phyloP scores from a whole-genome alignment of 2,113 vertebrate genomes.

The Rhea pennata region DNA sequence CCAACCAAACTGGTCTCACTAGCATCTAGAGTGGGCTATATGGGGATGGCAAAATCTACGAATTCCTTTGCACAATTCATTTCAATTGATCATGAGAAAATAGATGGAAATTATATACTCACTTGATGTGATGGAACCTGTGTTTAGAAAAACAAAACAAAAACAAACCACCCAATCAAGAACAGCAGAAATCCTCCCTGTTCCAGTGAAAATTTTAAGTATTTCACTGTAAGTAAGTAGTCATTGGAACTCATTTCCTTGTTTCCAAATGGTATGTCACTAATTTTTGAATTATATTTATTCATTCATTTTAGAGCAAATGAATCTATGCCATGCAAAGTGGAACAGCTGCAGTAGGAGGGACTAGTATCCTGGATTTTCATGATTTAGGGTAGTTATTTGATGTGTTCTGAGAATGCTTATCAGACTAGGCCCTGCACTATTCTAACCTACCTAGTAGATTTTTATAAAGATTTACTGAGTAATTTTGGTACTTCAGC shows the following conservation, averaged over 20 bases:
- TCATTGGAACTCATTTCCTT: not conserved
- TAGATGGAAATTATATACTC: not conserved
- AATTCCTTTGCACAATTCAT: not conserved
- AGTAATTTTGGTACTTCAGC: not conserved
- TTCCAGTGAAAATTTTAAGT: not conserved
- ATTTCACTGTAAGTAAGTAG: not conserved
- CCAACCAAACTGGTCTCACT: not conserved
- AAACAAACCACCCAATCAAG: not conserved
- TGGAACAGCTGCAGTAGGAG: not conserved
- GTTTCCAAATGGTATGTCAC: not conserved
- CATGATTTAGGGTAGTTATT: not conserved
- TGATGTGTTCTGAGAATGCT: not conserved
- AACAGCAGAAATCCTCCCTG: not conserved
- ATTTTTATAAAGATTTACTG: not conserved
- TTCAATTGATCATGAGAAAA: not conserved
- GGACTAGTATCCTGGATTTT: not conserved
- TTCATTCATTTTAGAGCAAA: not conserved
- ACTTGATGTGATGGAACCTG: accelerated
- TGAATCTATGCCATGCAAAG: accelerated
- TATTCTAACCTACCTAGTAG: accelerated
- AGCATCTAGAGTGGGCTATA: not conserved
- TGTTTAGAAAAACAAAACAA: not conserved
- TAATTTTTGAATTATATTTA: accelerated
- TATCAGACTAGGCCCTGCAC: not conserved
- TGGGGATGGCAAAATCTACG: not conserved